Conservation (phyloP, 1,140 invertebrate genomes). For the Psix sp. region DNA sequence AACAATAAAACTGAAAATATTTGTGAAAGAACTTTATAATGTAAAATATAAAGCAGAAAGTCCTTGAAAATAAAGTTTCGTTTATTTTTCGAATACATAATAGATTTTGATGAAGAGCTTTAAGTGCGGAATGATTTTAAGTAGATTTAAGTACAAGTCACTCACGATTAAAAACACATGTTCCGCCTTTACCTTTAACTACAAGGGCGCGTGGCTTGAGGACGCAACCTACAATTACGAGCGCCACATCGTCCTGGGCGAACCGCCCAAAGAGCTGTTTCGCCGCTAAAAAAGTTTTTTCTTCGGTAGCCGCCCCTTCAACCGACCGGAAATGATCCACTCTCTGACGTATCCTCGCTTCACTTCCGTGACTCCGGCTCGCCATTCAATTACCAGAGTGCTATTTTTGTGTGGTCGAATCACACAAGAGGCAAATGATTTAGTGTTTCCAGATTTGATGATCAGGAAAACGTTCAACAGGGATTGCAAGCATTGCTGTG, state of each 20-base stretch:
- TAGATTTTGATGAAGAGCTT: not conserved
- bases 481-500: conserved; percentile 1
- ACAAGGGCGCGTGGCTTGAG: conserved; percentile 61
- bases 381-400: conserved; percentile 41
- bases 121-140: conserved; percentile 46
- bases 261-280: conserved; percentile 56
- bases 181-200: conserved; percentile 61
- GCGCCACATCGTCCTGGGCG: conserved; percentile 57
- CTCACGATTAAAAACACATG: conserved; percentile 60
- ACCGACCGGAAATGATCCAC: conserved; percentile 56
- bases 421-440: conserved; percentile 31
- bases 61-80: too few species aligned
- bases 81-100: not conserved
- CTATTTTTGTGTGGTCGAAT: conserved; percentile 16
- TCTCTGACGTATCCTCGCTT: conserved; percentile 44
- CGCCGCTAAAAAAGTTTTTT: conserved; percentile 56
- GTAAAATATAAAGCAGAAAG: too few species aligned
- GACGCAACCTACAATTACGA: conserved; percentile 63
- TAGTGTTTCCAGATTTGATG: conserved; percentile 35
- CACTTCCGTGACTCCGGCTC: conserved; percentile 30
- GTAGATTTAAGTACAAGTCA: conserved; percentile 48
- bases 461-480: conserved; percentile 12
- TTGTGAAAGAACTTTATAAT: too few species aligned
- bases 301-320: conserved; percentile 59
- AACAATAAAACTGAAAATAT: too few species aligned